These are phyloP conservation scores for Onychostruthus taczanowskii DNA, from an alignment of 2,113 vertebrate species.

Conservation along the genomic window DNA sequence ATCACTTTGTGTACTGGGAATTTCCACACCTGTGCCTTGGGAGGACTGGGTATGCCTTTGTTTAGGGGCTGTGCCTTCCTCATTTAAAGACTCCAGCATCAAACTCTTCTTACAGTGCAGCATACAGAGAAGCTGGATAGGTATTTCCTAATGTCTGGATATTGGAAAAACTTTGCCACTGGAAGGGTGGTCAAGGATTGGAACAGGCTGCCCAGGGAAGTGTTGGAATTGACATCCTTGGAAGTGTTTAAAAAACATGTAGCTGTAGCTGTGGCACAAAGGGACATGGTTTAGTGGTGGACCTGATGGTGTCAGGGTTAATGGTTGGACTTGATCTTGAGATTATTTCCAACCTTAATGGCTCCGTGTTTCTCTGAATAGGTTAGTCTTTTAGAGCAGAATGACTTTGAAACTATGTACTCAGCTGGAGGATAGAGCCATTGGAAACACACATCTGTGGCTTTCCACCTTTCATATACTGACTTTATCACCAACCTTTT, in stretches of 20 bases:
- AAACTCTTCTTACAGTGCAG: neutral
- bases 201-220: neutral
- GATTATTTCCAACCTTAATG: neutral
- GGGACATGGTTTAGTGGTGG: neutral
- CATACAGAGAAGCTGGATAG: neutral
- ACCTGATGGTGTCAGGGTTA: neutral
- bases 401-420: neutral
- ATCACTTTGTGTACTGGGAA: neutral
- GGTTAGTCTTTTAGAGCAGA: neutral
- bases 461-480: neutral
- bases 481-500: neutral
- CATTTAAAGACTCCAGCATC: neutral
- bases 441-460: rapidly evolving
- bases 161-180: neutral
- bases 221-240: neutral
- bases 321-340: neutral
- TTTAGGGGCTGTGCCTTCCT: neutral
- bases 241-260: neutral
- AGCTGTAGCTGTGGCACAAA: neutral
- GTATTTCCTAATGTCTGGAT: neutral
- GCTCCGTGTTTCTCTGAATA: neutral
- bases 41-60: neutral
- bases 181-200: neutral
- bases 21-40: neutral
- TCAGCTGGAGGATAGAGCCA: neutral